Base-by-base conservation (phyloP, 2,797 vertebrate species). In the Schizopygopsis pylzovi region DNA sequence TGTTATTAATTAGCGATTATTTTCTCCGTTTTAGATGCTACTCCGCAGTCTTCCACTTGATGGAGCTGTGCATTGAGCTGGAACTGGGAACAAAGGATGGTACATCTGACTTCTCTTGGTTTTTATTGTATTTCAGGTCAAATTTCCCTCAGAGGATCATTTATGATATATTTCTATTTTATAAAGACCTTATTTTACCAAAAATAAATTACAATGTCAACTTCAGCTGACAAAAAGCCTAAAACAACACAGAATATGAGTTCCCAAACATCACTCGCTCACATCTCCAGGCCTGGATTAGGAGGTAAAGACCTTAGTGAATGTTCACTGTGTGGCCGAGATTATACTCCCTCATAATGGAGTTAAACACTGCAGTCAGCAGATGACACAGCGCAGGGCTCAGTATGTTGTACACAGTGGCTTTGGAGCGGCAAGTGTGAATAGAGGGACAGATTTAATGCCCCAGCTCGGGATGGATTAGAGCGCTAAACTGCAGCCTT, bases 31-130 rank as follows among this genome's bases (percentile, higher is more conserved):
- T 56, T 15, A 39, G 25, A 70, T 84, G 91, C 87, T 90, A 85
- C 92, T 89, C 91, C 49, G 20, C 11, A 76, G 65, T 33, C 1
- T 6, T 80, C 93, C 94, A 91, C 93, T 88, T 87, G 94, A 90
- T 90, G 92, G 88, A 89, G 89, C 92, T 94, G 90, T 88, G n/a
- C 0, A 56, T 84, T 75, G 80, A 81, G 79, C 90, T 90, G 63
- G 88, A 89, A 89, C 85, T 84, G 88, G 85, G 89, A 92, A 93
- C 92, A 94, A 95, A 94, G 91, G 91, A 89, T 89, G 83, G 91
- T 73, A 87, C 91, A 86, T 63, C 72, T 72, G 33, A 67, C 63
- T 65, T 73, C 79, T 86, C 41, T 83, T 84, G 80, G 18, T 81
- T 81, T 86, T 83, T 82, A 83, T 87, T 84, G 47, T 84, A 85